Conservation (phyloP, 1,140 invertebrate species). For the Diachasmimorpha longicaudata region DNA sequence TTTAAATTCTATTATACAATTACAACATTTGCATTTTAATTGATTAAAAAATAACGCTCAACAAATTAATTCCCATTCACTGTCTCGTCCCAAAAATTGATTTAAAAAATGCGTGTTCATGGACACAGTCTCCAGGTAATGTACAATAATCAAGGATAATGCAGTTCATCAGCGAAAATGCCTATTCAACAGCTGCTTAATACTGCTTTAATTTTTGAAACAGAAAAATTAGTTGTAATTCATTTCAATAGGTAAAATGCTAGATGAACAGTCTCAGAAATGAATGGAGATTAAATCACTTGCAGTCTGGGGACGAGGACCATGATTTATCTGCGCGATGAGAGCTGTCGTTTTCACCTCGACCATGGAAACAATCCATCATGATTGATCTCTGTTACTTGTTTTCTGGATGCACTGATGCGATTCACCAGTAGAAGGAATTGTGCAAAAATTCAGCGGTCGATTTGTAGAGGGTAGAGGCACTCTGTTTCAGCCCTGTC, state of each 20-base stretch:
- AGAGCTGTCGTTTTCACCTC: background rate
- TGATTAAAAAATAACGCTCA: background rate
- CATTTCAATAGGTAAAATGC: background rate
- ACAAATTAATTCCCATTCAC: background rate
- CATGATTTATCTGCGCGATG: background rate
- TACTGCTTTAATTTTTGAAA: background rate
- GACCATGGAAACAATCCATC: background rate
- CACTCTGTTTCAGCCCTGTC: constrained; percentile 58
- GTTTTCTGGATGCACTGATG: background rate
- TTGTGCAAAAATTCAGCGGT: constrained; percentile 58
- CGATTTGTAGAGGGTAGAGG: constrained; percentile 59
- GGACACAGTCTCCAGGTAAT: background rate
- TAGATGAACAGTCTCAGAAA: background rate
- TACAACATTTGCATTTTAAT: background rate
- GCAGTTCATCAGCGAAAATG: background rate
- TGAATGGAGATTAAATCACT: too few relatives aligned
- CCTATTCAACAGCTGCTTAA: background rate
- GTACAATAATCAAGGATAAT: background rate
- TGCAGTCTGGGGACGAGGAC: too few relatives aligned
- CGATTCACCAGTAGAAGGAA: constrained; percentile 61
- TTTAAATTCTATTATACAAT: constrained; percentile 1
- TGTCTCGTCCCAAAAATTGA: background rate
- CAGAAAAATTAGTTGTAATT: background rate
- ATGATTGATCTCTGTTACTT: background rate
- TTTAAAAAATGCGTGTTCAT: background rate